Conservation (phyloP, 2,888 invertebrate genomes). For the Ferdinandea cuprea region DNA sequence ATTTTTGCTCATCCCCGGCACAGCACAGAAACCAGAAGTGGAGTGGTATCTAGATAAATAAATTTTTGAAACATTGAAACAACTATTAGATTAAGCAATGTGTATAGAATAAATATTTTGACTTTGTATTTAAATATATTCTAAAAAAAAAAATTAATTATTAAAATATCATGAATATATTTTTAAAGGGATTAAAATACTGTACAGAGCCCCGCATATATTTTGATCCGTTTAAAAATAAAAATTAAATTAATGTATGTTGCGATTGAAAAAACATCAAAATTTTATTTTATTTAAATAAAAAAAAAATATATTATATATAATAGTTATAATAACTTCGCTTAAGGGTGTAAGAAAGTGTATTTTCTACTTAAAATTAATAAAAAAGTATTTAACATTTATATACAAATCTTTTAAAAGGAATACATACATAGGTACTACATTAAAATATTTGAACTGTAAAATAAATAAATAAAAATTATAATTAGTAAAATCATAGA, state of each 20-base stretch:
- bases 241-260: constrained; percentile 6
- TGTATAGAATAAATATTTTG: no score
- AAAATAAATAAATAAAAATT: background rate
- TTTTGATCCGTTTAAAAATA: constrained; percentile 67
- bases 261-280: constrained; percentile 20
- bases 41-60: background rate
- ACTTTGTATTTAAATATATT: background rate
- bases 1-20: background rate
- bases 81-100: no score
- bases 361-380: constrained; percentile 39
- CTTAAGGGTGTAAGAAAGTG: background rate
- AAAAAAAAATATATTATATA: background rate
- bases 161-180: background rate
- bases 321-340: background rate
- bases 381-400: constrained; percentile 10
- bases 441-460: no score
- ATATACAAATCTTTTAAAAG: constrained; percentile 27
- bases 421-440: no score
- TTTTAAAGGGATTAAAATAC: constrained; percentile 67
- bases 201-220: constrained; percentile 70
- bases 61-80: constrained; percentile 1
- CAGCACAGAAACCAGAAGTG: background rate
- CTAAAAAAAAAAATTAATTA: constrained; percentile 1
- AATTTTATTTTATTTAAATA: constrained; percentile 15
- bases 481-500: background rate